These are phyloP conservation scores for Zoroaster sp. DNA, from an alignment of 53 echinoderm and acorn worm species.

Conservation along the genomic window DNA sequence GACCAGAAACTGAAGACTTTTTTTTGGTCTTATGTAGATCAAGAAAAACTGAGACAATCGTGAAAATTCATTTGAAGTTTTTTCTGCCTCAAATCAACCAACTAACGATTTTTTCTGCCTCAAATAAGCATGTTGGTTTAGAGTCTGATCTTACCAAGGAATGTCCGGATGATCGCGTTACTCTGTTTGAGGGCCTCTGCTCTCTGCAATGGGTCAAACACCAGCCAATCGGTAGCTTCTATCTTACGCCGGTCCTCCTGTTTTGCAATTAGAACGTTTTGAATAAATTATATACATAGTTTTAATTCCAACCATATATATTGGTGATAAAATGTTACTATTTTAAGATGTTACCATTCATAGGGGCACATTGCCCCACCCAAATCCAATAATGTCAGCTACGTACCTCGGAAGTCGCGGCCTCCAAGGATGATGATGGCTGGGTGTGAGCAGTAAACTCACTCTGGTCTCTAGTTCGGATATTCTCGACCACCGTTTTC, in stretches of 20 bases:
- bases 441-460: conserved; percentile 50
- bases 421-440: conserved; percentile 66
- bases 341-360: too few species aligned
- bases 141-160: conserved; percentile 74
- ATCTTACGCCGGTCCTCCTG: conserved; percentile 96
- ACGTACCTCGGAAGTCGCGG: conserved; percentile 85
- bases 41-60: too few species aligned
- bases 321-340: too few species aligned
- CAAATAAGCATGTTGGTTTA: too few species aligned
- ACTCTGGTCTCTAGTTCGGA: conserved; percentile 71
- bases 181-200: conserved; percentile 97
- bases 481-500: conserved; percentile 94
- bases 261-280: neutral
- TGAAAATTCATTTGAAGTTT: too few species aligned
- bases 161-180: conserved; percentile 93
- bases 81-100: too few species aligned
- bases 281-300: too few species aligned
- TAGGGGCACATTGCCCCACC: too few species aligned
- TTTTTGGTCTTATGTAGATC: too few species aligned
- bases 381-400: neutral
- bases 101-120: too few species aligned
- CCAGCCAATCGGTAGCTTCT: conserved; percentile 95
- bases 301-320: too few species aligned
- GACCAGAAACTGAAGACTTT: too few species aligned
- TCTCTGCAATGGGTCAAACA: conserved; percentile 94